A percentile compares a stretch with the other conserved stretches of the same genome.
Conservation (phyloP, 53 echinoderm and acorn worm genomes). For the Holothuria scabra region DNA sequence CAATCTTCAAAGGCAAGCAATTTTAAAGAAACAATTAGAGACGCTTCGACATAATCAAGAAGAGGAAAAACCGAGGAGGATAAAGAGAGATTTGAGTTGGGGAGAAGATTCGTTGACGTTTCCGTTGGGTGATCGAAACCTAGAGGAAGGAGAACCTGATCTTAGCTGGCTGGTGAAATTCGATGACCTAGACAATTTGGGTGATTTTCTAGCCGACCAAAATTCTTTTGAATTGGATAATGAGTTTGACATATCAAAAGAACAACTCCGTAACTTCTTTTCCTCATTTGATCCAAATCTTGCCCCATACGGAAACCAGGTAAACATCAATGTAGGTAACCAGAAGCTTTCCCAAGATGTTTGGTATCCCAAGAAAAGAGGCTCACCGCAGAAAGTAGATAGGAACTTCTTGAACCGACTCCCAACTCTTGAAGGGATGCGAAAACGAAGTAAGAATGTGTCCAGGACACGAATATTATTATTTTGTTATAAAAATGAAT, state of each 20-base stretch:
- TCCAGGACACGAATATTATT: too few relatives aligned
- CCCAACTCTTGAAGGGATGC: constrained; percentile 35
- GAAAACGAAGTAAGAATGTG: constrained; percentile 19
- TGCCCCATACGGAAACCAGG: constrained; percentile 1
- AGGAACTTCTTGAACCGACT: constrained; percentile 1
- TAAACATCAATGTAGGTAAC: constrained; percentile 35
- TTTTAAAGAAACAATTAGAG: constrained; percentile 9
- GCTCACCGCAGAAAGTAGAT: background rate
- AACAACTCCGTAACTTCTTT: constrained; percentile 11
- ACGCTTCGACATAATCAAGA: background rate
- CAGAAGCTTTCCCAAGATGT: constrained; percentile 32
- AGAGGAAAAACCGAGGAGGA: background rate
- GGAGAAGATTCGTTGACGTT: background rate
- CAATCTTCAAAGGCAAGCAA: constrained; percentile 49
- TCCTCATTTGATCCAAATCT: background rate
- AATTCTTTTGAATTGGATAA: background rate
- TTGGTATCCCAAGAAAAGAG: constrained; percentile 27
- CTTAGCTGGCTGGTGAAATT: constrained; percentile 11
- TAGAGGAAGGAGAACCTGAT: constrained; percentile 9
- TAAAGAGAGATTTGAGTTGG: constrained; percentile 20
- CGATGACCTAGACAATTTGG: constrained; percentile 4
- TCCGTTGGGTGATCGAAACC: background rate
- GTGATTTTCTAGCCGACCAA: background rate
- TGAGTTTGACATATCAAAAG: constrained; percentile 11
- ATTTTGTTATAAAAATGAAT: too few relatives aligned